These are phyloP conservation scores for Smithornis capensis DNA, from an alignment of 2,113 vertebrate species.

Conservation along the genomic window DNA sequence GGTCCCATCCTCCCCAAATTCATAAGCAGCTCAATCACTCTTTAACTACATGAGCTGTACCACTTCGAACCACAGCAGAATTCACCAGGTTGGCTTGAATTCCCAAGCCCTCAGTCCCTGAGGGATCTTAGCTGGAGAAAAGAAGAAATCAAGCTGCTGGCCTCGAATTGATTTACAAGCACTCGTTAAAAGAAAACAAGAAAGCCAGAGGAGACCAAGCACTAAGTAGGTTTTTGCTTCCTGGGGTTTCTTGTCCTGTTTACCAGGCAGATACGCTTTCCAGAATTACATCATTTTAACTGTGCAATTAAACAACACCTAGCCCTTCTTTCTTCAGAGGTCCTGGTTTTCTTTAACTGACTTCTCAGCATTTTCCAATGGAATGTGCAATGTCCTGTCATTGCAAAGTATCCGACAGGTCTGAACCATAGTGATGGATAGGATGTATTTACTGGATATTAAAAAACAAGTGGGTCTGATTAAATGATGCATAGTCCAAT, in stretches of 20 bases:
- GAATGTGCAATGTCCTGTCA: neutral
- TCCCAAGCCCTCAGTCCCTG: neutral
- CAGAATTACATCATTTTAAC: neutral
- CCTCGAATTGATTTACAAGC: neutral
- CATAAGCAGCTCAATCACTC: neutral
- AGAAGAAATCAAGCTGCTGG: neutral
- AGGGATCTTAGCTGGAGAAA: neutral
- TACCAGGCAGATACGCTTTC: neutral
- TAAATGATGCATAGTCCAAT: slow-evolving; percentile 20
- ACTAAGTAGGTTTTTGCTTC: neutral
- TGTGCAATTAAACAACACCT: neutral
- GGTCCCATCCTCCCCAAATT: neutral
- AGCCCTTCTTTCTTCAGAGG: neutral
- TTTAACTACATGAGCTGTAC: neutral
- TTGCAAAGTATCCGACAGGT: neutral
- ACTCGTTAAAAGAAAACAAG: neutral
- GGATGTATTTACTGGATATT: slow-evolving; percentile 6
- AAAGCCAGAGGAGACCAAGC: neutral
- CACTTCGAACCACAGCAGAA: neutral
- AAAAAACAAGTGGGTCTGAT: slow-evolving; percentile 39
- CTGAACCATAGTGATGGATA: neutral
- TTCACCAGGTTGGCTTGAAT: neutral
- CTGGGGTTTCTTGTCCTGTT: neutral
- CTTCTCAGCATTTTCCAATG: neutral
- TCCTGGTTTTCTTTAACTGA: neutral